Conservation (phyloP, 2,113 vertebrate species). For the Indicator maculatus region DNA sequence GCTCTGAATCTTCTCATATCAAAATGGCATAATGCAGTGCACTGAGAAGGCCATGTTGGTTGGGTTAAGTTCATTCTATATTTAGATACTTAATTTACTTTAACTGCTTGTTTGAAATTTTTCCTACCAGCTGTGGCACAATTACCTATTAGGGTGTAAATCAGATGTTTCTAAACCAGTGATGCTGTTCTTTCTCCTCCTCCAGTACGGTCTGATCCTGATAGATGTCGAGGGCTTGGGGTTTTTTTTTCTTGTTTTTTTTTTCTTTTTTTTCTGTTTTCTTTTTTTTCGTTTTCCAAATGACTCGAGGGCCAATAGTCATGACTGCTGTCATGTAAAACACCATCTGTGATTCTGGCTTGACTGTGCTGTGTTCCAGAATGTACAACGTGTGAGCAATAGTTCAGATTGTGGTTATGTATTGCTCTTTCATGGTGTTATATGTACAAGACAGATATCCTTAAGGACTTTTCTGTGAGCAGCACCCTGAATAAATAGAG, state of each 20-base stretch:
- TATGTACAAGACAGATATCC: background rate
- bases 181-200: background rate
- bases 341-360: constrained; percentile 64
- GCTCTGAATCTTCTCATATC: background rate
- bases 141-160: background rate
- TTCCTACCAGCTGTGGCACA: background rate
- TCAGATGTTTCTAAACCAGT: background rate
- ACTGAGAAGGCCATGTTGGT: background rate
- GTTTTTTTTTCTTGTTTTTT: background rate
- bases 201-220: background rate
- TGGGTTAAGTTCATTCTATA: background rate
- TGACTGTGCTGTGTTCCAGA: constrained; percentile 32
- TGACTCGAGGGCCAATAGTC: constrained; percentile 43
- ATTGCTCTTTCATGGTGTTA: background rate
- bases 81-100: background rate
- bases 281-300: background rate
- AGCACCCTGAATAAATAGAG: background rate
- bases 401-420: constrained; percentile 12
- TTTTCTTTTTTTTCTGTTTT: background rate
- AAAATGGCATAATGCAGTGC: background rate
- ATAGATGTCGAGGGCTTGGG: constrained; percentile 10
- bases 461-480: background rate
- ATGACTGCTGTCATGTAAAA: constrained; percentile 54
- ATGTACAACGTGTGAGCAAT: constrained; percentile 17
- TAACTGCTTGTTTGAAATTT: background rate